Percentiles rank a stretch among this genome's conserved stretches.
These are phyloP conservation scores for Mugil cephalus DNA, from an alignment of 2,113 vertebrate genomes.

Conservation along the genomic window DNA sequence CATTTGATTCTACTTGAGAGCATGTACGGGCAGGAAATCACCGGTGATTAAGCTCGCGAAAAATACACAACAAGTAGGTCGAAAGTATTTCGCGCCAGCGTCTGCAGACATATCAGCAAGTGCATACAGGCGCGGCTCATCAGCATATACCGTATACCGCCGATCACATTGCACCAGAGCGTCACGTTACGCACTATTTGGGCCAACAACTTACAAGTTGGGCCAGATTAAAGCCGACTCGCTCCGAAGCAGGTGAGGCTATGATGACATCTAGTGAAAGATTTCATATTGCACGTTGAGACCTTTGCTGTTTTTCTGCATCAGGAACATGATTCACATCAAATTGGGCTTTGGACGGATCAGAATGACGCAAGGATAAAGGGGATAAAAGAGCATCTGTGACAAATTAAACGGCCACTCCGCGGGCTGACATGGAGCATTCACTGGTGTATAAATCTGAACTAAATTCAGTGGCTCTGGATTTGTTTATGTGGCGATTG, in stretches of 20 bases:
- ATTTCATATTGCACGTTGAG: conserved; percentile 55
- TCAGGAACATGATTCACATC: background rate
- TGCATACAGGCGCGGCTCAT: conserved; percentile 30
- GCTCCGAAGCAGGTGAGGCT: conserved; percentile 31
- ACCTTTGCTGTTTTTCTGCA: background rate
- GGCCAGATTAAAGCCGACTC: conserved; percentile 6
- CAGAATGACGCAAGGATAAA: background rate
- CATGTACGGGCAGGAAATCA: conserved; percentile 60
- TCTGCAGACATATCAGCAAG: conserved; percentile 25
- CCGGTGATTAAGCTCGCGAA: conserved; percentile 31
- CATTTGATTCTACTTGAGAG: conserved; percentile 48
- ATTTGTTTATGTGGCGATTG: conserved; percentile 47
- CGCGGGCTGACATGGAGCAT: conserved; percentile 15
- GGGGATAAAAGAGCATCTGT: background rate
- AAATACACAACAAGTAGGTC: conserved; percentile 48
- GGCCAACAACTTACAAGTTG: conserved; percentile 11
- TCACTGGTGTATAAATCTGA: conserved; percentile 9
- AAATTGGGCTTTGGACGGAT: background rate
- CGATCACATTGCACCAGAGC: conserved; percentile 19
- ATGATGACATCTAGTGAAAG: conserved; percentile 73
- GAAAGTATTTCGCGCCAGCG: conserved; percentile 16
- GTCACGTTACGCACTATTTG: conserved; percentile 14
- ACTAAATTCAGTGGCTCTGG: conserved; percentile 32
- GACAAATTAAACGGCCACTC: background rate
- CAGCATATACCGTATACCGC: conserved; percentile 2